These are phyloP conservation scores for Phymatocera aterrima DNA, from an alignment of 2,888 invertebrate species.

Conservation along the genomic window DNA sequence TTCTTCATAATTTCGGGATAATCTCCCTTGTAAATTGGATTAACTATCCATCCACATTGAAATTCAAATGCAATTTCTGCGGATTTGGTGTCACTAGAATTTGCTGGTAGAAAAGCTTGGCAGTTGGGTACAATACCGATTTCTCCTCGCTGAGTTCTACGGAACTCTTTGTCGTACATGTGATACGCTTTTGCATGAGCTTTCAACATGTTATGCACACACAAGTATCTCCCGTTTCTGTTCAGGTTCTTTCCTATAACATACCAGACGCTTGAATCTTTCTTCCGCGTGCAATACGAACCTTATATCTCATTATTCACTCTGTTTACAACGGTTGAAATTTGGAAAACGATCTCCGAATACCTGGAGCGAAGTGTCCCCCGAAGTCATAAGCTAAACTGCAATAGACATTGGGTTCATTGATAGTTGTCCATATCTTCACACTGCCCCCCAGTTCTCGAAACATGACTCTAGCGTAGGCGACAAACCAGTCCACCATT, in stretches of 20 bases:
- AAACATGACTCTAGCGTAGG: slow-evolving; percentile 75
- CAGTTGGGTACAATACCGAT: slow-evolving; percentile 56
- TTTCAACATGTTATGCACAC: slow-evolving; percentile 82
- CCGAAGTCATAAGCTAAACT: slow-evolving; percentile 75
- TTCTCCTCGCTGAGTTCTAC: slow-evolving; percentile 65
- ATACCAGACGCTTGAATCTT: not conserved
- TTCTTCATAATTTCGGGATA: slow-evolving; percentile 81
- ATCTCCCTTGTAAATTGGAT: slow-evolving; percentile 82
- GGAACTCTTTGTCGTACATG: slow-evolving; percentile 19
- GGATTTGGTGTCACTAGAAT: slow-evolving; percentile 55
- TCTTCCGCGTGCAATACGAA: slow-evolving; percentile 66
- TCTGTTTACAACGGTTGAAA: not conserved
- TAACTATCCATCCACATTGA: slow-evolving; percentile 78
- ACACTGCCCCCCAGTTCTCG: slow-evolving; percentile 62
- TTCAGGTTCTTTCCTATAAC: slow-evolving; percentile 71
- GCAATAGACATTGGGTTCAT: slow-evolving; percentile 69
- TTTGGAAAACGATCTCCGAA: not conserved
- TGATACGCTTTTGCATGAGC: slow-evolving; percentile 76
- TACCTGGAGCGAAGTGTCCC: slow-evolving; percentile 61
- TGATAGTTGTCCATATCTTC: slow-evolving; percentile 75
- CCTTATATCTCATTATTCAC: slow-evolving; percentile 22
- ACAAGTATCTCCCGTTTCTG: slow-evolving; percentile 81
- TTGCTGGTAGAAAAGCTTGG: not conserved
- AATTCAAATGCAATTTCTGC: slow-evolving; percentile 58
- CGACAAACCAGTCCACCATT: slow-evolving; percentile 78